These are phyloP conservation scores for Bugulina stolonifera DNA, from an alignment of 2,888 invertebrate species.

Conservation along the genomic window DNA sequence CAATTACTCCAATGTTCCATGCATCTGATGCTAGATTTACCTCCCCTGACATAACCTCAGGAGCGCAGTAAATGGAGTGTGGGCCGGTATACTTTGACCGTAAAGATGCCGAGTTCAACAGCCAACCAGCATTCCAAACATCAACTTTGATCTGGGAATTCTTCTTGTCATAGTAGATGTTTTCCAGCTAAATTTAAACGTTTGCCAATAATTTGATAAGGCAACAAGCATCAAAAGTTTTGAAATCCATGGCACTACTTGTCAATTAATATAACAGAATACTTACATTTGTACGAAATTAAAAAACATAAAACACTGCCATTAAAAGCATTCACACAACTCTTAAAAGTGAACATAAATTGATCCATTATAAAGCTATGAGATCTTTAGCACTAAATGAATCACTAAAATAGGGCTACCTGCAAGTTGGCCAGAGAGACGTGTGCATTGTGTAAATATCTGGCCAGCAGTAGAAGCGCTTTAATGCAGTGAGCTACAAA, in stretches of 20 bases:
- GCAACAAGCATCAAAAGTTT: too few species aligned
- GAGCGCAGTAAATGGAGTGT: slow-evolving; percentile 59
- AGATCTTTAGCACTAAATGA: too few species aligned
- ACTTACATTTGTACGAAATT: too few species aligned
- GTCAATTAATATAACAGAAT: too few species aligned
- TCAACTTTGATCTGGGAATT: slow-evolving; percentile 14
- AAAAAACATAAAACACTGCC: too few species aligned
- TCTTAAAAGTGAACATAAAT: too few species aligned
- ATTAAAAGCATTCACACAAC: too few species aligned
- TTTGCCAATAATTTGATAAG: too few species aligned
- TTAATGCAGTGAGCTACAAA: slow-evolving; percentile 22
- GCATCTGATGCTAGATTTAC: slow-evolving; percentile 69
- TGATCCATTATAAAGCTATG: too few species aligned
- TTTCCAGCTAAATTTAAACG: slow-evolving; percentile 11
- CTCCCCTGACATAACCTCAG: slow-evolving; percentile 81
- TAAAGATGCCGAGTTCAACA: neutral
- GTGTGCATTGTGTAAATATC: neutral
- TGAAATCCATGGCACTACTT: too few species aligned
- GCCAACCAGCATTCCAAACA: slow-evolving; percentile 22
- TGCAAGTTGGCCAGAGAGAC: slow-evolving; percentile 24
- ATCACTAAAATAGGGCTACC: too few species aligned
- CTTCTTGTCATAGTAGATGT: slow-evolving; percentile 9
- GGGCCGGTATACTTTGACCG: slow-evolving; percentile 2
- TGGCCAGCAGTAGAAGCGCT: neutral
- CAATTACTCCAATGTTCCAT: slow-evolving; percentile 49